Base-by-base conservation (phyloP, 2,797 vertebrate species). In the Cyclura pinguis region DNA sequence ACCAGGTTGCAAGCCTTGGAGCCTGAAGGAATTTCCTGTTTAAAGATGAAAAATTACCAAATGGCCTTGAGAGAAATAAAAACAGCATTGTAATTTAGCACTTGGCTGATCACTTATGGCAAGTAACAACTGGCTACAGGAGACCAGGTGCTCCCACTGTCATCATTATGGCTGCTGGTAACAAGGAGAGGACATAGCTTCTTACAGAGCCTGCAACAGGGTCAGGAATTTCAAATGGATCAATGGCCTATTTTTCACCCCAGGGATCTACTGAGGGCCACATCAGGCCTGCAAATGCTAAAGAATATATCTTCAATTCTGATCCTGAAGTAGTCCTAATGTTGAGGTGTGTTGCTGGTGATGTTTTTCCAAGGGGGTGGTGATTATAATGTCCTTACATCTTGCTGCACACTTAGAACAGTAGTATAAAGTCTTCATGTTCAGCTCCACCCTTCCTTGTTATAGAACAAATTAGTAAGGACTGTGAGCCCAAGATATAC, bases 41-140 rank as follows among this genome's bases (percentile, higher is more conserved):
- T 20, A 38, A 9, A 0, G 32, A 72, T 81, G 67, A 35, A 86
- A 80, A 87, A 32, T 13, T 9, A 0, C 9, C 0, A 90, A 50
- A 57, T 88, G 80, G 93, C 78, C 3, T 24, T 50, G 55, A 22
- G 2, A 83, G 47, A 67, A 80, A 90, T 86, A 86, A 86, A 86
- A 90, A 86, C 64, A 86, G 80, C 52, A 67, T 73, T 82, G 78
- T 86, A 86, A 90, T 82, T 90, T 81, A 90, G 89, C 89, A 90
- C 64, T 86, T 86, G 67, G 77, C 42, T 73, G 84, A 86, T 62
- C 78, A 74, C 84, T 90, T 74, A 78, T 82, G 78, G 84, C 78
- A 90, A 90, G 42, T 47, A 82, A 90, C 77, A 76, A 86, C 50
- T 74, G 84, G 84, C 67, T 90, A 90, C 84, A 86, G 77, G n/a